Evolutionary conservation across 1,140 invertebrate genomes (phyloP).

Genomic region (Ectropis grisescens): DNA sequence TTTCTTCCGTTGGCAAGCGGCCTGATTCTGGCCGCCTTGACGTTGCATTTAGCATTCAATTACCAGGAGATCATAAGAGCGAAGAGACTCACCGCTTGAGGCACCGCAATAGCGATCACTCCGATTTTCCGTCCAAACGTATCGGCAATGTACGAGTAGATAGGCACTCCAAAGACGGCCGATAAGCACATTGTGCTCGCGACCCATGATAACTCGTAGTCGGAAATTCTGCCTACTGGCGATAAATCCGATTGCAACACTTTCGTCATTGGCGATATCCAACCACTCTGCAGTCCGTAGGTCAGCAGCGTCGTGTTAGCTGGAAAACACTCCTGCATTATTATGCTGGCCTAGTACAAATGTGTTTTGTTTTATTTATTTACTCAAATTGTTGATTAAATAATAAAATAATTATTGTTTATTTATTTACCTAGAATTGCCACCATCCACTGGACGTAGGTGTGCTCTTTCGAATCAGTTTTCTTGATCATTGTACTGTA

Average conservation of each 20-base stretch:
- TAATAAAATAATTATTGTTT: constrained; percentile 6
- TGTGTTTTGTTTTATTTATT: constrained; percentile 13
- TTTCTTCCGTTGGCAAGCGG: too few relatives aligned
- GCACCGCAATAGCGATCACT: constrained; percentile 31
- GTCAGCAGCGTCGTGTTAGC: constrained; percentile 58
- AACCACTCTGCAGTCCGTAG: constrained; percentile 64
- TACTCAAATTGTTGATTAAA: too few relatives aligned
- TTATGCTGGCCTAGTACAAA: constrained; percentile 6
- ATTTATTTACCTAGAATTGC: constrained; percentile 9
- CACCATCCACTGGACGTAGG: constrained; percentile 10
- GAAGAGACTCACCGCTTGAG: constrained; percentile 16
- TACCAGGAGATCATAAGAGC: constrained; percentile 9
- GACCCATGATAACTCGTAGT: constrained; percentile 53
- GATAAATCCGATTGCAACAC: constrained; percentile 34
- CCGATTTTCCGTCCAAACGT: constrained; percentile 46
- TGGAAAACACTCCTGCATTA: constrained; percentile 19
- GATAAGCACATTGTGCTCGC: constrained; percentile 34
- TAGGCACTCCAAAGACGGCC: constrained; percentile 23
- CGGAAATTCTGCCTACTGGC: constrained; percentile 41
- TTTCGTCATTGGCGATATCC: constrained; percentile 62
- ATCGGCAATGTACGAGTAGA: constrained; percentile 35
- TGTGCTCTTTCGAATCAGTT: constrained; percentile 7
- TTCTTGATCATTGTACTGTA: background rate
- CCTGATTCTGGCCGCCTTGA: too few relatives aligned
- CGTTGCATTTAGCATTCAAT: constrained; percentile 3